Conservation (phyloP, 2,888 invertebrate species). For the Melinaea marsaeus region DNA sequence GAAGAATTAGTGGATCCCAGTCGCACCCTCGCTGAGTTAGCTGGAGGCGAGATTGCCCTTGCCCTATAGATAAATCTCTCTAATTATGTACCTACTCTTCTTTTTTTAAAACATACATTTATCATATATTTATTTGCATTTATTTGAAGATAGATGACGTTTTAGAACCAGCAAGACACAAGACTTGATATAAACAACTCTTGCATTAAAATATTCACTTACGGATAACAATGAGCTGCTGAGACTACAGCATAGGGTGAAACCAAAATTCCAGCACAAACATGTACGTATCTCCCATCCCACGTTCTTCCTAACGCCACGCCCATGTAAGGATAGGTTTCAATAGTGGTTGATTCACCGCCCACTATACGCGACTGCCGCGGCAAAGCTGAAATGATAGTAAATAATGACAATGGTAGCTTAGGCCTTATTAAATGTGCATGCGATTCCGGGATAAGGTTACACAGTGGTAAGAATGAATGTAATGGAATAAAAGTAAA, state of each 20-base stretch:
- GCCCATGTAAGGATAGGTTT: conserved; percentile 52
- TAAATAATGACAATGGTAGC: too few relatives aligned
- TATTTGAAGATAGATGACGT: neutral
- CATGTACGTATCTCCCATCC: neutral
- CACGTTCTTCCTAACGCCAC: conserved; percentile 45
- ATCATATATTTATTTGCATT: neutral
- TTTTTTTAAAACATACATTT: too few relatives aligned
- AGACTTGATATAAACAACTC: neutral
- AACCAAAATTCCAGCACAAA: conserved; percentile 32
- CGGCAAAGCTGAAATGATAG: conserved; percentile 42
- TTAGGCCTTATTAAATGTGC: too few relatives aligned
- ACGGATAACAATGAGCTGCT: conserved; percentile 56
- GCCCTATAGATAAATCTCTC: neutral
- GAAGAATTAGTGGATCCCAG: neutral
- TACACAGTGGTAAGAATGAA: too few relatives aligned
- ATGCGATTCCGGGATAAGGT: too few relatives aligned
- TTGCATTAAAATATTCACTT: conserved; percentile 31
- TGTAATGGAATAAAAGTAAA: too few relatives aligned
- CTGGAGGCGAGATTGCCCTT: neutral
- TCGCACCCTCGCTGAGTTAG: neutral
- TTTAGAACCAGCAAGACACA: neutral
- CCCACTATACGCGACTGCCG: conserved; percentile 49
- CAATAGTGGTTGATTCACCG: conserved; percentile 43
- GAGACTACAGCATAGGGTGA: conserved; percentile 43
- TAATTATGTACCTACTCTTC: neutral